Conservation (phyloP, 2,888 invertebrate species). For the Lycaena phlaeas region DNA sequence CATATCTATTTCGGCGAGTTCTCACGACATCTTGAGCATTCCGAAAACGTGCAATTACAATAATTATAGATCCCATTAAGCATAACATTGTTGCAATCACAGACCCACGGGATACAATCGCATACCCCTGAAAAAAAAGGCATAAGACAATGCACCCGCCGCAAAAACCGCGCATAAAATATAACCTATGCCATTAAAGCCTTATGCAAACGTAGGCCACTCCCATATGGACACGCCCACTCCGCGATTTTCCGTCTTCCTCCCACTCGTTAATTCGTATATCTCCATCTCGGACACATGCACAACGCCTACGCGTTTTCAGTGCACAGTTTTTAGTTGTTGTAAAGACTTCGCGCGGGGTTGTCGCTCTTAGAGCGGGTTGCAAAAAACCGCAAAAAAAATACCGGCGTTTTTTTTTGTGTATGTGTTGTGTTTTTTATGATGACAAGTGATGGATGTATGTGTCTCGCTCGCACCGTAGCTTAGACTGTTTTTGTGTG, state of each 20-base stretch:
- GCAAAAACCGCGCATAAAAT: slow-evolving; percentile 55
- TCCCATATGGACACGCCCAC: slow-evolving; percentile 50
- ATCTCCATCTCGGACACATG: slow-evolving; percentile 37
- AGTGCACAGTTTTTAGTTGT: slow-evolving; percentile 62
- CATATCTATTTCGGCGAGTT: background rate
- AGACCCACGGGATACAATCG: slow-evolving; percentile 15
- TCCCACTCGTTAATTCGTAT: slow-evolving; percentile 23
- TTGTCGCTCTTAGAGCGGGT: slow-evolving; percentile 35
- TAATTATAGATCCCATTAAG: slow-evolving; percentile 11
- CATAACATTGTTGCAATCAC: slow-evolving; percentile 12
- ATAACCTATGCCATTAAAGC: slow-evolving; percentile 33
- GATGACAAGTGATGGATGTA: slow-evolving; percentile 25
- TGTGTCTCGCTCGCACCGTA: slow-evolving; percentile 26
- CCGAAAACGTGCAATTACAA: too few species aligned
- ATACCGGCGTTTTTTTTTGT: slow-evolving; percentile 27
- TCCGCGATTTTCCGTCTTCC: slow-evolving; percentile 27
- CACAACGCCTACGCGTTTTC: slow-evolving; percentile 59
- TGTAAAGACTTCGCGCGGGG: slow-evolving; percentile 48
- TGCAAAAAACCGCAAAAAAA: slow-evolving; percentile 34
- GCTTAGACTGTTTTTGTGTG: slow-evolving; percentile 36
- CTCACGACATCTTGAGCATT: too few species aligned
- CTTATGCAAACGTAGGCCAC: slow-evolving; percentile 60
- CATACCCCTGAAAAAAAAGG: slow-evolving; percentile 33
- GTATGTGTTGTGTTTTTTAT: slow-evolving; percentile 25
- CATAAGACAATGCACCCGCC: slow-evolving; percentile 53